Conservation (phyloP, 2,888 invertebrate species). For the Epistrophe eligans region DNA sequence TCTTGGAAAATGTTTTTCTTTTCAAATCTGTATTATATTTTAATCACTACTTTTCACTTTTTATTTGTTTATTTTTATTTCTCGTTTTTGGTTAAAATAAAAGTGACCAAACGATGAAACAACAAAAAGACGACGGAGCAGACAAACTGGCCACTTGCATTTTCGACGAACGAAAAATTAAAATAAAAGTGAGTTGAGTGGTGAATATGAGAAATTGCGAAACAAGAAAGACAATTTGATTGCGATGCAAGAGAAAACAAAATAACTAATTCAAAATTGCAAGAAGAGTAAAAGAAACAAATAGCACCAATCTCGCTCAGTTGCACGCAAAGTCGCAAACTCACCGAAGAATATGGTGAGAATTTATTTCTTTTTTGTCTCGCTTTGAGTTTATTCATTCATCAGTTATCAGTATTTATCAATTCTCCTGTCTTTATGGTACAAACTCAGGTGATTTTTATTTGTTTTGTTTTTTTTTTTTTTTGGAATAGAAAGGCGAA, state of each 20-base stretch:
- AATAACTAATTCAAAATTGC: neutral
- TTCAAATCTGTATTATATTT: neutral
- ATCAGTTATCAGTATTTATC: constrained; percentile 7
- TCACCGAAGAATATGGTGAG: constrained; percentile 34
- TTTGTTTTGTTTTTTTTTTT: neutral
- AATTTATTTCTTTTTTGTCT: neutral
- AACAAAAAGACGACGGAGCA: constrained; percentile 13
- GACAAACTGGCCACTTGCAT: constrained; percentile 36
- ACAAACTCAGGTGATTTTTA: neutral
- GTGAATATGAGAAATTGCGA: neutral
- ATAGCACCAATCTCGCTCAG: neutral
- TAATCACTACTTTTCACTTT: neutral
- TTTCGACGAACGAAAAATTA: constrained; percentile 54
- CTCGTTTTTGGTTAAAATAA: neutral
- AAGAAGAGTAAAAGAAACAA: constrained; percentile 8
- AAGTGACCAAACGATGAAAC: constrained; percentile 11
- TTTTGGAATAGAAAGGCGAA: neutral
- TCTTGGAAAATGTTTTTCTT: constrained; percentile 11
- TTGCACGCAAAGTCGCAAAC: constrained; percentile 32
- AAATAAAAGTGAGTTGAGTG: constrained; percentile 30
- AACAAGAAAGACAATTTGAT: constrained; percentile 6
- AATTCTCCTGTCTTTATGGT: constrained; percentile 2
- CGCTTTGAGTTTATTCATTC: constrained; percentile 30
- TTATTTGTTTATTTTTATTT: constrained; percentile 14
- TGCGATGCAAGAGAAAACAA: constrained; percentile 31